Evolutionary conservation across 2,888 invertebrate species (phyloP).

Genomic region (Lottia gigantea): DNA sequence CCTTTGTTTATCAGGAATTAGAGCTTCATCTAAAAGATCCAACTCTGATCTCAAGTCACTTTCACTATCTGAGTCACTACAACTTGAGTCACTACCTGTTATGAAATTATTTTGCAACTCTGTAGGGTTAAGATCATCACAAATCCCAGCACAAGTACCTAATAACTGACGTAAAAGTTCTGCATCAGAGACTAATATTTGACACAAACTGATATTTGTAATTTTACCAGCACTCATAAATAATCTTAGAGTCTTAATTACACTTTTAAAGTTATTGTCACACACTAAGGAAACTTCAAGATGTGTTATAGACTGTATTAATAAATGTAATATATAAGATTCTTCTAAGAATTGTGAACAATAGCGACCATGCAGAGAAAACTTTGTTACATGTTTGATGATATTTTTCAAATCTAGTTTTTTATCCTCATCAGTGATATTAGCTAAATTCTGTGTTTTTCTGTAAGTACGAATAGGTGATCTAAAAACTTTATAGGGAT

Average conservation of each 20-base stretch:
- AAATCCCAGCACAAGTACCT: background rate
- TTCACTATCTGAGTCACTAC: background rate
- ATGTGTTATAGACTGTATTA: background rate
- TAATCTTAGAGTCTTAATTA: background rate
- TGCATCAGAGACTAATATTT: background rate
- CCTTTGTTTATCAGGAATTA: background rate
- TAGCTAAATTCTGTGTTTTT: no score
- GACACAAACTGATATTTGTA: background rate
- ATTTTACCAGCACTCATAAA: background rate
- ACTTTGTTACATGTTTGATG: background rate
- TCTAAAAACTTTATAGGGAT: no score
- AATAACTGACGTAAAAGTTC: background rate
- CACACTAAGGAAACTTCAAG: background rate
- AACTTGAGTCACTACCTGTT: background rate
- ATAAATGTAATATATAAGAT: background rate
- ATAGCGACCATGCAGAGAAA: background rate
- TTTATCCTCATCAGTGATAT: background rate
- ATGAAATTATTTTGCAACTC: background rate
- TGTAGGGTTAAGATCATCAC: background rate
- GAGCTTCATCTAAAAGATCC: background rate
- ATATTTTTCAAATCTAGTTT: background rate
- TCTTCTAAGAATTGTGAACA: background rate
- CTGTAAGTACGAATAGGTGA: no score
- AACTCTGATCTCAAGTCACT: background rate
- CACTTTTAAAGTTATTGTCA: background rate